Conservation (phyloP, 2,113 vertebrate genomes). For the Lethenteron reissneri region DNA sequence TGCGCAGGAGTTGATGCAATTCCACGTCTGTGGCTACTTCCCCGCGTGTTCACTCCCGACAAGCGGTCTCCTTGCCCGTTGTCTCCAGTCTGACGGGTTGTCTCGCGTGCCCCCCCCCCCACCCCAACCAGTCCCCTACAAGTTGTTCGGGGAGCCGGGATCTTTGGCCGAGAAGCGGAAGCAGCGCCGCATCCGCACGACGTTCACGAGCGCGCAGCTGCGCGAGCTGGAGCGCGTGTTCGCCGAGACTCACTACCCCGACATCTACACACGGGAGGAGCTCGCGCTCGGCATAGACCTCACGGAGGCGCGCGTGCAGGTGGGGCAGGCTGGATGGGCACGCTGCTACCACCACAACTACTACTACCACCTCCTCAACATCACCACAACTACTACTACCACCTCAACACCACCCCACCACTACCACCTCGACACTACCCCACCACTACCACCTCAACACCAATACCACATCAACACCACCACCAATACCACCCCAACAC, state of each 20-base stretch:
- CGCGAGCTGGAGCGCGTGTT: conserved; percentile 92
- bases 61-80: too few species aligned
- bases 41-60: too few species aligned
- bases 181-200: conserved; percentile 83
- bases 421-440: too few species aligned
- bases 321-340: conserved; percentile 12
- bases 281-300: conserved; percentile 89
- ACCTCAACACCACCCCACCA: too few species aligned
- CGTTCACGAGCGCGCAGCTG: conserved; percentile 89
- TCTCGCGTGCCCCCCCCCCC: neutral
- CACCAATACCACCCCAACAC: too few species aligned
- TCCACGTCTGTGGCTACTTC: too few species aligned
- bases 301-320: conserved; percentile 88
- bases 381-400: too few species aligned
- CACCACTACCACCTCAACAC: too few species aligned
- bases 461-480: too few species aligned
- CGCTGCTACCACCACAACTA: too few species aligned
- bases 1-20: too few species aligned
- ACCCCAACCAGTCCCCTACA: conserved; percentile 63
- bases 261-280: conserved; percentile 93
- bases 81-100: neutral
- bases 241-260: conserved; percentile 86
- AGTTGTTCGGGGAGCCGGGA: conserved; percentile 91
- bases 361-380: too few species aligned
- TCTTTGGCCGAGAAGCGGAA: conserved; percentile 94